Evolutionary conservation across 2,113 vertebrate species (phyloP).

Genomic region (Callospermophilus lateralis): DNA sequence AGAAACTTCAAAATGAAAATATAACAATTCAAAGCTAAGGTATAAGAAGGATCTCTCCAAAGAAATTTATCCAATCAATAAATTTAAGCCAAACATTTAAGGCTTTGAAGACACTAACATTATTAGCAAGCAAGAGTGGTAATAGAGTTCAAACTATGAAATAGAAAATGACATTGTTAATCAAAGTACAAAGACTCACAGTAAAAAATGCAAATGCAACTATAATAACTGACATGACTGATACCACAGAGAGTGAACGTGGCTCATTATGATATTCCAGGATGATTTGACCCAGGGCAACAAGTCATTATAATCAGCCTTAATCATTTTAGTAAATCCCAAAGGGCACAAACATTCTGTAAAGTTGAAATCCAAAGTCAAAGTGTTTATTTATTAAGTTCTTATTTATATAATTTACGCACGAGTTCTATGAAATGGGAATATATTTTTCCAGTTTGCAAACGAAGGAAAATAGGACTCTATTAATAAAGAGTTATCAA

Average conservation of each 20-base stretch:
- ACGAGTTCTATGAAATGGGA: neutral
- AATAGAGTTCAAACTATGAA: slow-evolving; percentile 20
- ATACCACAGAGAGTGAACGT: neutral
- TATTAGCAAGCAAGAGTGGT: slow-evolving; percentile 56
- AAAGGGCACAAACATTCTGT: neutral
- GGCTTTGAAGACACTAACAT: neutral
- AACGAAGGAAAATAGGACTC: neutral
- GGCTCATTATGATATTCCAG: neutral
- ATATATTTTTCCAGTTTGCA: neutral
- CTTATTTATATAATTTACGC: neutral
- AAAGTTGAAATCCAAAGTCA: neutral
- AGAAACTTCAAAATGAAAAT: neutral
- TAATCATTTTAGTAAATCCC: neutral
- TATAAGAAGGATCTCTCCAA: neutral
- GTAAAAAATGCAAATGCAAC: slow-evolving; percentile 53
- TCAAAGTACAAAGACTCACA: slow-evolving; percentile 42
- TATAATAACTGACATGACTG: slow-evolving; percentile 2
- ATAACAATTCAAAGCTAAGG: neutral
- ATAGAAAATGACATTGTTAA: slow-evolving; percentile 55
- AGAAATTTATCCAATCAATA: slow-evolving; percentile 39
- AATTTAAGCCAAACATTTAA: neutral
- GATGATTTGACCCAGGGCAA: neutral
- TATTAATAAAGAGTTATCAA: neutral
- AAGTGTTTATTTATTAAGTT: neutral
- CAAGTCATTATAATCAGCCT: neutral